These are phyloP conservation scores for Benitochromis conjunctus DNA, from an alignment of 2,113 vertebrate genomes.

Conservation along the genomic window DNA sequence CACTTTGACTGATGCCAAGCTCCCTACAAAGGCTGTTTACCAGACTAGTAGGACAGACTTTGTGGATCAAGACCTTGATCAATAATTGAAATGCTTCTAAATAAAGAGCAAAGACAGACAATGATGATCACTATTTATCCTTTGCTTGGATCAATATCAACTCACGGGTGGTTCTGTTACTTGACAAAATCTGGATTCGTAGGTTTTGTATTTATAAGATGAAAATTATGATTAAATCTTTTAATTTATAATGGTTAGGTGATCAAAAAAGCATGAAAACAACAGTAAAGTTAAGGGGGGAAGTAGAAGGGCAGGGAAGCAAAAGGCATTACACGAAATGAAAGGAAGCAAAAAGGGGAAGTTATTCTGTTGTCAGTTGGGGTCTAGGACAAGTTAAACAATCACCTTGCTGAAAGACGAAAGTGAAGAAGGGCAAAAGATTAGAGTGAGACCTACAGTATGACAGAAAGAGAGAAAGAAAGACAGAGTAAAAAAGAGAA, in stretches of 20 bases:
- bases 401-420: not conserved
- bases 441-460: not conserved
- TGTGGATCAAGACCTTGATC: not conserved
- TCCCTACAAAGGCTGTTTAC: conserved; percentile 18
- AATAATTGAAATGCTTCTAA: not conserved
- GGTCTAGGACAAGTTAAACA: not conserved
- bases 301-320: not conserved
- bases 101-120: not conserved
- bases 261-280: not conserved
- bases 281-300: not conserved
- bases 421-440: not conserved
- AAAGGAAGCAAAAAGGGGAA: not conserved
- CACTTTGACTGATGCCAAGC: not conserved
- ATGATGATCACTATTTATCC: not conserved
- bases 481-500: not conserved
- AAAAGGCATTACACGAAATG: not conserved
- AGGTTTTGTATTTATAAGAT: not conserved
- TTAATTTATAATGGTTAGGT: not conserved
- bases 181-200: not conserved
- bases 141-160: not conserved
- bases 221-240: not conserved
- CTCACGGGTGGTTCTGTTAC: not conserved
- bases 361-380: not conserved
- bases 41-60: not conserved
- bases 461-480: not conserved